Evolutionary conservation across 2,888 invertebrate species (phyloP).

Genomic region (Brachyptera risi): DNA sequence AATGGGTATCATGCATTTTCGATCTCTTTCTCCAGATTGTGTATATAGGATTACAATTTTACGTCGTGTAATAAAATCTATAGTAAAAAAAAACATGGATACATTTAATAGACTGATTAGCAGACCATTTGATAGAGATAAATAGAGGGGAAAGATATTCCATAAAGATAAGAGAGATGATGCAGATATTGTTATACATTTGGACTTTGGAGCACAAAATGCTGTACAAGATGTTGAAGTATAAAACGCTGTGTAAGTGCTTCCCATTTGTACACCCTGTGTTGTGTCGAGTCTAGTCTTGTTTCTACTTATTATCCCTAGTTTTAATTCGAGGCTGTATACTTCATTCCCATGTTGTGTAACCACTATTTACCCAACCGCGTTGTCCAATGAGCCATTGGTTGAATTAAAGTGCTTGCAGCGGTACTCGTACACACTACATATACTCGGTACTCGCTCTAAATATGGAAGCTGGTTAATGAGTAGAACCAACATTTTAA

Average conservation of each 20-base stretch:
- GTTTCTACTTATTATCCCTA: conserved; percentile 5
- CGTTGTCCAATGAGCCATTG: not conserved
- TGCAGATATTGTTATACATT: too few species aligned
- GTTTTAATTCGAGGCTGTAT: conserved; percentile 1
- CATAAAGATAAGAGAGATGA: too few species aligned
- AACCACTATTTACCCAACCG: conserved; percentile 11
- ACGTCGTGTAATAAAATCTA: not conserved
- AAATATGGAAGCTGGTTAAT: conserved; percentile 15
- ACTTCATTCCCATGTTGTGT: not conserved
- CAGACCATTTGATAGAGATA: too few species aligned
- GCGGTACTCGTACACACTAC: not conserved
- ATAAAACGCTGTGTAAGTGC: not conserved
- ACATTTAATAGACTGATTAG: too few species aligned
- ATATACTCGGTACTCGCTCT: not conserved
- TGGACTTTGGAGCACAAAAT: too few species aligned
- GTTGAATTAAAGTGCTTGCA: not conserved
- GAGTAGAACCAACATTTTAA: conserved; percentile 8
- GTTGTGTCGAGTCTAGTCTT: not conserved
- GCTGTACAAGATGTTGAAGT: too few species aligned
- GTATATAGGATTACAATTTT: conserved; percentile 1
- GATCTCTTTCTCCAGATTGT: conserved; percentile 1
- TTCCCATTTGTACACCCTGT: not conserved
- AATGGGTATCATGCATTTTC: not conserved
- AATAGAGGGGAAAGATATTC: too few species aligned
- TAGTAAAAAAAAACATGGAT: too few species aligned